Evolutionary conservation across 2,888 invertebrate species (phyloP).

Genomic region (Tachina grossa): DNA sequence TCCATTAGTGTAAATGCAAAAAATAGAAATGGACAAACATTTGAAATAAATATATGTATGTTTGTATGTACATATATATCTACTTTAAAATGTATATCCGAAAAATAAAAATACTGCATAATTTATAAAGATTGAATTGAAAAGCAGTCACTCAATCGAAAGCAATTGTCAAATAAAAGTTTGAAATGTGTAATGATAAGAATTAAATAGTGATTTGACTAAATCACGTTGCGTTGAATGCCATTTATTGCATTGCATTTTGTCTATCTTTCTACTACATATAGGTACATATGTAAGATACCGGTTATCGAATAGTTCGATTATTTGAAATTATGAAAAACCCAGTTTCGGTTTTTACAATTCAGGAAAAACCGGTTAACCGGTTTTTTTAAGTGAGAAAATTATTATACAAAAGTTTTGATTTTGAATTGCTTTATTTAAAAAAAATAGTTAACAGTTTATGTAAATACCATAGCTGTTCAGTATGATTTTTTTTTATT

Average conservation of each 20-base stretch:
- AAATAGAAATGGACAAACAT: slow-evolving; percentile 4
- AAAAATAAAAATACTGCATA: background rate
- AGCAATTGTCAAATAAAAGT: slow-evolving; percentile 37
- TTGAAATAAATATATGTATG: slow-evolving; percentile 11
- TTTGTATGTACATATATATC: background rate
- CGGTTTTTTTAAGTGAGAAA: no score
- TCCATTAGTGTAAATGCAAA: background rate
- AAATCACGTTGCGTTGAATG: background rate
- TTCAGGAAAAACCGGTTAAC: no score
- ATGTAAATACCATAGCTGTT: no score
- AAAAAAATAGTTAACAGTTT: no score
- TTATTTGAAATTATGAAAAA: no score
- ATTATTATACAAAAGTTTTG: no score
- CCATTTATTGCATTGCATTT: background rate
- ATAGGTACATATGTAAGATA: no score
- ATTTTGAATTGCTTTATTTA: no score
- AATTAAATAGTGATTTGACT: slow-evolving; percentile 4
- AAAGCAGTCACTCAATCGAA: slow-evolving; percentile 42
- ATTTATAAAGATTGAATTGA: slow-evolving; percentile 39
- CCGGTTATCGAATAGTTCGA: no score
- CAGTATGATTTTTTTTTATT: no score
- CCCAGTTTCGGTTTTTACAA: no score
- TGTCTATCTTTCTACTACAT: background rate
- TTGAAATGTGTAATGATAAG: background rate
- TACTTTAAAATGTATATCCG: background rate